Conservation (phyloP, 2,888 invertebrate genomes). For the Hypomecis punctinalis region DNA sequence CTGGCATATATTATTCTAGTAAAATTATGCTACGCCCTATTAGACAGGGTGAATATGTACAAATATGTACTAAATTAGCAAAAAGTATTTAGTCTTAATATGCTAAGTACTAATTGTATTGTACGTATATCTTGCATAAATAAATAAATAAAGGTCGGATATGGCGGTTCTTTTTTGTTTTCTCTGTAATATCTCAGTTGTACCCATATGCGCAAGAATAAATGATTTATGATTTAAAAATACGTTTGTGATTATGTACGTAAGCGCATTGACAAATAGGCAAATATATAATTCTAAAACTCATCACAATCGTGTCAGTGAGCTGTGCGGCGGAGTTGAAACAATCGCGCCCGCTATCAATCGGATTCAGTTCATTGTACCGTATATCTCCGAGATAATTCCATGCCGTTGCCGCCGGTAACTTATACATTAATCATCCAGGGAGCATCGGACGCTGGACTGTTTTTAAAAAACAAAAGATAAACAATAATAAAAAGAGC, state of each 20-base stretch:
- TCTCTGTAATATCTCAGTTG: too few species aligned
- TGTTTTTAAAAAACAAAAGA: slow-evolving; percentile 22
- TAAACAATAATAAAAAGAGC: slow-evolving; percentile 8
- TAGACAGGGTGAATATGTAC: too few species aligned
- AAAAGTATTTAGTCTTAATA: too few species aligned
- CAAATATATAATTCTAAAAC: slow-evolving; percentile 17
- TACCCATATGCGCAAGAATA: too few species aligned
- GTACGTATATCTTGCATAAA: too few species aligned
- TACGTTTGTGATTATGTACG: slow-evolving; percentile 2
- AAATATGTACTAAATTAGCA: too few species aligned
- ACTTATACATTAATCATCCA: slow-evolving; percentile 35
- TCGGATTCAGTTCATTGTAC: slow-evolving; percentile 53
- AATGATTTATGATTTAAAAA: background rate
- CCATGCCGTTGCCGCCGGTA: slow-evolving; percentile 31
- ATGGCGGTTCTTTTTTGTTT: too few species aligned
- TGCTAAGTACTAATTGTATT: too few species aligned
- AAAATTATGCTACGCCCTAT: too few species aligned
- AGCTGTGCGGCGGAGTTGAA: slow-evolving; percentile 53
- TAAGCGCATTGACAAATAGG: background rate
- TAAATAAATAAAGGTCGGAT: too few species aligned
- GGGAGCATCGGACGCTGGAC: slow-evolving; percentile 21
- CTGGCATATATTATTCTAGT: too few species aligned
- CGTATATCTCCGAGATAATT: slow-evolving; percentile 46
- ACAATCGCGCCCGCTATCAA: slow-evolving; percentile 52
- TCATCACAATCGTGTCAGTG: slow-evolving; percentile 32